These are phyloP conservation scores for Forficula auricularia DNA, from an alignment of 1,140 invertebrate species.

Conservation along the genomic window DNA sequence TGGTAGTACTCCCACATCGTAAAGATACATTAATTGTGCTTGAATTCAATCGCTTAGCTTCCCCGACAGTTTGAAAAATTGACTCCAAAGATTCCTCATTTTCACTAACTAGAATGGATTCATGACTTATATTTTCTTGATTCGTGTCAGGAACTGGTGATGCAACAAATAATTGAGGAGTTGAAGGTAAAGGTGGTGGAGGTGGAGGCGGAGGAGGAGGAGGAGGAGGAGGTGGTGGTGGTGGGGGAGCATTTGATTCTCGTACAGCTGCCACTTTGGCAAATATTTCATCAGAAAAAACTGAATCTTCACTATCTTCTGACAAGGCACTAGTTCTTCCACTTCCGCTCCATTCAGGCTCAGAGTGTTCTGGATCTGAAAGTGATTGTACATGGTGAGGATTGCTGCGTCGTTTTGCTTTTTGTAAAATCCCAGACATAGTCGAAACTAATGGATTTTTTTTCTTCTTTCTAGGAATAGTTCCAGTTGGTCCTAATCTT, in stretches of 20 bases:
- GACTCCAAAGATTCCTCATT: conserved; percentile 20
- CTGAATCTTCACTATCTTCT: conserved; percentile 47
- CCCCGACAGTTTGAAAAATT: conserved; percentile 54
- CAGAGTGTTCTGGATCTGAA: conserved; percentile 60
- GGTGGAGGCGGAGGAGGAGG: conserved; percentile 12
- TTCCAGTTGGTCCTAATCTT: conserved; percentile 6
- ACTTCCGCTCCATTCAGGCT: conserved; percentile 46
- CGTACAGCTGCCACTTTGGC: conserved; percentile 29
- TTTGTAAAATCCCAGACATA: conserved; percentile 59
- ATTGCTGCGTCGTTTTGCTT: conserved; percentile 47
- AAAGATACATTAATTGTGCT: conserved; percentile 16
- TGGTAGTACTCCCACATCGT: conserved; percentile 20
- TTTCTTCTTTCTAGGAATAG: conserved; percentile 41
- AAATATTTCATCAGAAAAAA: conserved; percentile 44
- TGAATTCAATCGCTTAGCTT: conserved; percentile 40
- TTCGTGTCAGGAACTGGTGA: conserved; percentile 26
- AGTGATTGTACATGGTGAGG: conserved; percentile 36
- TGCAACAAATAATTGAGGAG: too few species aligned
- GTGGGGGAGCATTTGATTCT: too few species aligned
- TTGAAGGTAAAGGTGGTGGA: conserved; percentile 17
- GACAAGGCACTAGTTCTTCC: conserved; percentile 25
- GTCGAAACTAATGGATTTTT: conserved; percentile 60
- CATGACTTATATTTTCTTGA: too few species aligned
- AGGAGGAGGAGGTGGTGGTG: too few species aligned
- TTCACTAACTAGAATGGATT: neutral